phyloP scores from a whole-genome alignment of 2,888 invertebrate genomes.

The Caprella mutica region DNA sequence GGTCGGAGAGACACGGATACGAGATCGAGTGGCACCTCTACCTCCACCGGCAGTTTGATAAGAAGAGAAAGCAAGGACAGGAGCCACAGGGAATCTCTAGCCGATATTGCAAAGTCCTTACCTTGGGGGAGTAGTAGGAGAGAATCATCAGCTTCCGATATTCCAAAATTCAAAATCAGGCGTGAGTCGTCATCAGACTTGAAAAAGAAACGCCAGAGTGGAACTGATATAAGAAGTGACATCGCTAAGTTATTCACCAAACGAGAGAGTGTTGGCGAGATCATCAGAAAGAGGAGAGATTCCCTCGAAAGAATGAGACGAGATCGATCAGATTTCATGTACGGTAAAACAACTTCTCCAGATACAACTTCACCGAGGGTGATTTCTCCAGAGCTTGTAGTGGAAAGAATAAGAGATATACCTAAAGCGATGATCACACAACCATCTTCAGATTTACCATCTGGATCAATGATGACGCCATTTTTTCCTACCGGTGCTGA shows the following conservation, averaged over 20 bases:
- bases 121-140: conserved; percentile 45
- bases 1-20: conserved; percentile 43
- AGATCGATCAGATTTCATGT: conserved; percentile 25
- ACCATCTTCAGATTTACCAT: conserved; percentile 27
- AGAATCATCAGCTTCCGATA: conserved; percentile 25
- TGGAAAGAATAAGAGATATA: conserved; percentile 12
- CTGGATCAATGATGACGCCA: conserved; percentile 24
- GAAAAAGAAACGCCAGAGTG: conserved; percentile 28
- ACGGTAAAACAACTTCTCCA: conserved; percentile 26
- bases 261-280: conserved; percentile 32
- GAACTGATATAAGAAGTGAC: conserved; percentile 30
- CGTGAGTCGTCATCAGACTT: conserved; percentile 32
- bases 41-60: conserved; percentile 35
- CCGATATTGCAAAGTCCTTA: conserved; percentile 67
- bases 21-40: conserved; percentile 21
- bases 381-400: conserved; percentile 27
- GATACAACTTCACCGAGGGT: conserved; percentile 16
- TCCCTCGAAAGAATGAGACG: conserved; percentile 29
- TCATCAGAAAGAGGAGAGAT: conserved; percentile 27
- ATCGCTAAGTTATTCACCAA: conserved; percentile 30
- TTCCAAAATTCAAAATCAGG: conserved; percentile 28
- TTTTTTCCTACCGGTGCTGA: conserved; percentile 6
- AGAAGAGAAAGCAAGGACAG: conserved; percentile 44
- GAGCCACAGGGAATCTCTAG: conserved; percentile 60
- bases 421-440: conserved; percentile 25